Base-by-base conservation (phyloP, 2,113 vertebrate genomes). In the Lasiurus borealis region DNA sequence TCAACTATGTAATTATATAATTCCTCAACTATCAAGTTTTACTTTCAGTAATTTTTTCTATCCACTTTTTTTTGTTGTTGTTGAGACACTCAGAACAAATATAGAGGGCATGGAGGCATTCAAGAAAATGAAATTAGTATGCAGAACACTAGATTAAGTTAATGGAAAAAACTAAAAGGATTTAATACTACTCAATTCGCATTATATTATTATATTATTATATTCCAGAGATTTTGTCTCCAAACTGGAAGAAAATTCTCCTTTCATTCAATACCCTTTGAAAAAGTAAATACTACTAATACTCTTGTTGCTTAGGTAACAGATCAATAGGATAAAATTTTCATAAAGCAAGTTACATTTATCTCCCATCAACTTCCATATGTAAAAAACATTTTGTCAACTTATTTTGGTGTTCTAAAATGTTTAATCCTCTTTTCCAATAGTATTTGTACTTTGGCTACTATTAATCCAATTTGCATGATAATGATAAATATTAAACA, bases 1-100 rank as follows among this genome's bases (percentile, higher is more conserved):
- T 92, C 5, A 91, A 86, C 62, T 19, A 36, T 83, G n/a, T n/a
- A n/a, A n/a, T n/a, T 57, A 52, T 86, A 2, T 62, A 94, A 69
- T 82, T 85, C 29, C 12, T 92, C 5, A 91, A 86, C 62, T 19
- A 36, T 83, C 27, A 75, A 66, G 36, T 91, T 82, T 91, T 80
- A 50, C 84, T 52, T 44, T 88, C 3, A 71, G 40, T 85, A 64
- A 1, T 66, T 69, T 83, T 8, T 48, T 68, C 25, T 16, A 16
- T 18, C 31, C 6, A 4, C 52, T 0, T 1, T 11, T 52, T 91
- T 40, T 40, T 40, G 40, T 40, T 40, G 40, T 14, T 71, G 2
- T 34, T 91, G n/a, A 85, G 23, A 7, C 54, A 85, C 93, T 68
- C 31, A 78, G n/a, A 13, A 34, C 62, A 77, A 71, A 71, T 77